Conservation (phyloP, 1,140 invertebrate species). For the Papilio aristodemus region DNA sequence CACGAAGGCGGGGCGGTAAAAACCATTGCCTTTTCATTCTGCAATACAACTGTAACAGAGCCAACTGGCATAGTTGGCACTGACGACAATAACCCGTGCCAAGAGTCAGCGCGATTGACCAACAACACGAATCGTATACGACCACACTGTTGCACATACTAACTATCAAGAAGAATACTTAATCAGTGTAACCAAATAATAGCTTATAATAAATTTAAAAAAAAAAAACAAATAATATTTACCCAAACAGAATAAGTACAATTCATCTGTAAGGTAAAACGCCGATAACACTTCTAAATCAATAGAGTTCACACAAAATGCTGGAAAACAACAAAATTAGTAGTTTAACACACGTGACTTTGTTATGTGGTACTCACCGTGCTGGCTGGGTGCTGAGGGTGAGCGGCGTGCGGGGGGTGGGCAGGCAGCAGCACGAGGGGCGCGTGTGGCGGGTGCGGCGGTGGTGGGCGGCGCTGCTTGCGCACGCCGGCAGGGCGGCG, state of each 20-base stretch:
- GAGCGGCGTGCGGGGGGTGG: constrained; percentile 64
- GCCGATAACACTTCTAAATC: too few species aligned
- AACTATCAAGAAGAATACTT: too few species aligned
- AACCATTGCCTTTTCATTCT: background rate
- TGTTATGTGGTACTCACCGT: constrained; percentile 61
- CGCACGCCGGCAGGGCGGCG: constrained; percentile 50
- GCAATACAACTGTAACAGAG: background rate
- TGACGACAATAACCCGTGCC: background rate
- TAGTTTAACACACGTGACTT: too few species aligned
- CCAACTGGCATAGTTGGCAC: constrained; percentile 7
- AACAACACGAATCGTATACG: background rate
- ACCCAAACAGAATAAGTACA: too few species aligned
- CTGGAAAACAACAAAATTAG: too few species aligned
- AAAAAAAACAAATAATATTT: too few species aligned
- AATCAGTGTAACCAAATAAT: too few species aligned
- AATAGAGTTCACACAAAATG: too few species aligned
- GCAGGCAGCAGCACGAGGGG: constrained; percentile 66
- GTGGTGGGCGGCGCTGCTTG: constrained; percentile 61
- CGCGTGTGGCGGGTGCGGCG: constrained; percentile 50
- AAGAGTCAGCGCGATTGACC: constrained; percentile 1
- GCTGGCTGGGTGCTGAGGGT: constrained; percentile 69
- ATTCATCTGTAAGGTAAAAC: too few species aligned
- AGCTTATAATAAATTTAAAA: too few species aligned
- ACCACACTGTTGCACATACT: background rate
- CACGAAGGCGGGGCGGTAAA: too few species aligned